These are phyloP conservation scores for Drosophila ambigua DNA, from an alignment of 1,140 invertebrate genomes.

Conservation along the genomic window DNA sequence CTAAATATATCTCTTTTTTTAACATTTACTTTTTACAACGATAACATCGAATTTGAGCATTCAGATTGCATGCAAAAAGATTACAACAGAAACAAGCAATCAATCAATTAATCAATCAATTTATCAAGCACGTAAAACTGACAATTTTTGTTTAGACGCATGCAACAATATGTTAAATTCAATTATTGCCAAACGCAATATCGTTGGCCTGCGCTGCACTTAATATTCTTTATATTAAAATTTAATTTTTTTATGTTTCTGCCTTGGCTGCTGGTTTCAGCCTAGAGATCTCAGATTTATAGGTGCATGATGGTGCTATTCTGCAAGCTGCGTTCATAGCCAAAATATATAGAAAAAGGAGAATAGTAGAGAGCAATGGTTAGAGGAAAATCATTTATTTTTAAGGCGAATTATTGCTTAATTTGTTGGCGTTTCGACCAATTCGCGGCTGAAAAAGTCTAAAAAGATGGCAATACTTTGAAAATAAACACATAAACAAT, in stretches of 20 bases:
- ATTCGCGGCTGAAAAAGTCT: conserved; percentile 51
- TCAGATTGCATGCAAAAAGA: conserved; percentile 18
- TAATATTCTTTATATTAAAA: background rate
- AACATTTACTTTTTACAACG: conserved; percentile 9
- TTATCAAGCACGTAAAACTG: conserved; percentile 9
- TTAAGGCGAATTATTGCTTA: conserved; percentile 17
- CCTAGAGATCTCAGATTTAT: conserved; percentile 48
- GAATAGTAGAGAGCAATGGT: conserved; percentile 26
- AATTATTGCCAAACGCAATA: no score
- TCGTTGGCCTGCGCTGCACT: no score
- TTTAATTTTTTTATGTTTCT: background rate
- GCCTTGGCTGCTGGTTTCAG: conserved; percentile 15
- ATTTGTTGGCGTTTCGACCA: conserved; percentile 1
- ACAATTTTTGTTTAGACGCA: conserved; percentile 2
- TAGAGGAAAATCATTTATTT: conserved; percentile 24
- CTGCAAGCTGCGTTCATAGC: conserved; percentile 74
- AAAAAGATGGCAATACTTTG: conserved; percentile 78
- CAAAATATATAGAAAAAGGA: conserved; percentile 42
- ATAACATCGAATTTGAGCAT: conserved; percentile 28
- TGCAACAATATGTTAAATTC: conserved; percentile 4
- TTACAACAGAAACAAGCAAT: conserved; percentile 36
- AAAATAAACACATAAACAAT: conserved; percentile 16
- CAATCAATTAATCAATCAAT: conserved; percentile 16
- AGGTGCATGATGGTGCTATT: conserved; percentile 84
- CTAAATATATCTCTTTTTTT: background rate